A percentile compares a stretch with the other conserved stretches of the same genome.
Evolutionary conservation across 2,888 invertebrate species (phyloP).

Genomic region (Diloba caeruleocephala): DNA sequence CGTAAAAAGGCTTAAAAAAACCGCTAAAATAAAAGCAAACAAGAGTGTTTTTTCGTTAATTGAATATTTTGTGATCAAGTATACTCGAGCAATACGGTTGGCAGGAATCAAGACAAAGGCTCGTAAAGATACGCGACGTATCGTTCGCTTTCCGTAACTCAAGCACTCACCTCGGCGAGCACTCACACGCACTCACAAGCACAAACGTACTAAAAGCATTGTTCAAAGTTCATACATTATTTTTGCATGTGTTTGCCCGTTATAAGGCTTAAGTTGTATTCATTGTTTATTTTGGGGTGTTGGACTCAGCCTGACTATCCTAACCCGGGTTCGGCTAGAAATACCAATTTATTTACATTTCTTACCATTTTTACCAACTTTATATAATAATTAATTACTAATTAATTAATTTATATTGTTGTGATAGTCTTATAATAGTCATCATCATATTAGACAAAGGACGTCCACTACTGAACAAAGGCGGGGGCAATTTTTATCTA

Average conservation of each 20-base stretch:
- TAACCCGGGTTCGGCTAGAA: too few relatives aligned
- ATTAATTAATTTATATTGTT: too few relatives aligned
- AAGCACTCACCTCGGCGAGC: conserved; percentile 61
- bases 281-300: conserved; percentile 18
- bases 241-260: conserved; percentile 35
- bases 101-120: conserved; percentile 82
- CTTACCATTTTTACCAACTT: too few relatives aligned
- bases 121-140: conserved; percentile 81
- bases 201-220: conserved; percentile 8
- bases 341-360: too few relatives aligned
- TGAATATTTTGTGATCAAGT: conserved; percentile 45
- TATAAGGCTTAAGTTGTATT: conserved; percentile 31
- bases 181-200: conserved; percentile 29
- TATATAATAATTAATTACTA: too few relatives aligned
- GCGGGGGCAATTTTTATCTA: too few relatives aligned
- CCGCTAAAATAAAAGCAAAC: conserved; percentile 4
- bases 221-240: conserved; percentile 34
- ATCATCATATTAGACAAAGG: too few relatives aligned
- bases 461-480: too few relatives aligned
- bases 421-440: too few relatives aligned
- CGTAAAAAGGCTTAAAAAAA: background rate
- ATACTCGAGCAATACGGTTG: conserved; percentile 67
- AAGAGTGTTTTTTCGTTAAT: conserved; percentile 19
- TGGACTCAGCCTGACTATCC: too few relatives aligned
- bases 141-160: conserved; percentile 62